Conservation (phyloP, 2,113 vertebrate species). For the Scomber scombrus region DNA sequence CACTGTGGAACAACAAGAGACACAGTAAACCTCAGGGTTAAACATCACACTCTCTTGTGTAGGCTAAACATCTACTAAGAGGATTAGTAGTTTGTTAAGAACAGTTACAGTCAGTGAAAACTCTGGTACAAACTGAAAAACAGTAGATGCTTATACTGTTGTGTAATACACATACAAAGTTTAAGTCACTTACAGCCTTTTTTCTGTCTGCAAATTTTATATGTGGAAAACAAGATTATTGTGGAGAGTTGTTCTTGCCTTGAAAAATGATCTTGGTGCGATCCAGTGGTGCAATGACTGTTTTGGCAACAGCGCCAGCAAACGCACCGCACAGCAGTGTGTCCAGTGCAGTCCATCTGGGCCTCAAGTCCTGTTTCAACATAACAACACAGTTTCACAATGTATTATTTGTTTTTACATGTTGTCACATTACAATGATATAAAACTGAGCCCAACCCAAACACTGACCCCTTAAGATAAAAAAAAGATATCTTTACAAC, state of each 20-base stretch:
- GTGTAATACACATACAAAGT: not conserved
- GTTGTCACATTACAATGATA: not conserved
- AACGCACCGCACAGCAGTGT: constrained; percentile 93
- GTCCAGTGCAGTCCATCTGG: constrained; percentile 86
- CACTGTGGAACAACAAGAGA: constrained; percentile 85
- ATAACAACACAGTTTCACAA: constrained; percentile 8
- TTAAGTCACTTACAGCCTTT: not conserved
- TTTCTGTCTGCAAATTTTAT: not conserved
- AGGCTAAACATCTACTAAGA: constrained; percentile 71
- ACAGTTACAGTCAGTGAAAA: constrained; percentile 29
- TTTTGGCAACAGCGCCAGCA: constrained; percentile 97
- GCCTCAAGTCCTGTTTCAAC: constrained; percentile 82
- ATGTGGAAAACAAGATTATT: not conserved
- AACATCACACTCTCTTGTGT: constrained; percentile 18
- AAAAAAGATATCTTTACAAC: not conserved
- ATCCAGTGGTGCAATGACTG: constrained; percentile 94
- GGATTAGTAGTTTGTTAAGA: constrained; percentile 58
- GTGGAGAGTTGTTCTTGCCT: constrained; percentile 80
- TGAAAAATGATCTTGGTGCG: constrained; percentile 99
- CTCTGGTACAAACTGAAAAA: constrained; percentile 28
- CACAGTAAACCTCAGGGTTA: constrained; percentile 36
- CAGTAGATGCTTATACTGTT: not conserved
- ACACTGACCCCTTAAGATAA: not conserved
- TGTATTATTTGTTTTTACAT: not conserved
- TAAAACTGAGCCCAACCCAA: not conserved